These are phyloP conservation scores for Phymanthus crucifer DNA, from an alignment of 92 coral and sea anemone genomes.

Conservation along the genomic window DNA sequence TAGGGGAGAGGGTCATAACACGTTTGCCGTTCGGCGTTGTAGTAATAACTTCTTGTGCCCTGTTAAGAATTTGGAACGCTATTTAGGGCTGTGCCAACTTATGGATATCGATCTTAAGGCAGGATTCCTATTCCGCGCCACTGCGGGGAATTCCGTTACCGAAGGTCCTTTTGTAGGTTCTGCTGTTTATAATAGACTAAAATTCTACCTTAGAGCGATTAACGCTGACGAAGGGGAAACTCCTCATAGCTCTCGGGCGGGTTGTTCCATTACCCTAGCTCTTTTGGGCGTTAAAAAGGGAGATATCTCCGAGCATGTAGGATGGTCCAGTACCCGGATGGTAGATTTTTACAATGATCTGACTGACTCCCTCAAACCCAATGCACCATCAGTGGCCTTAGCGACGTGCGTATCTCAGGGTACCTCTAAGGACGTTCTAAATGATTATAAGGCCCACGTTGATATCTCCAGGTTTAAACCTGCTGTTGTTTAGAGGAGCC, in stretches of 20 bases:
- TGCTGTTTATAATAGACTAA: slow-evolving; percentile 39
- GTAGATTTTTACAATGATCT: slow-evolving; percentile 13
- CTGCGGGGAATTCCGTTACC: slow-evolving; percentile 28
- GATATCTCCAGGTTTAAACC: no score
- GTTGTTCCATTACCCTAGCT: slow-evolving; percentile 47
- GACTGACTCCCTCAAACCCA: slow-evolving; percentile 33
- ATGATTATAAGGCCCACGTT: no score
- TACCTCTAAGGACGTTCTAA: no score
- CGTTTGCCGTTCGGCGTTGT: slow-evolving; percentile 35
- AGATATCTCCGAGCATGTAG: slow-evolving; percentile 27
- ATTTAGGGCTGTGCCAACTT: slow-evolving; percentile 23
- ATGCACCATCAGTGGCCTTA: slow-evolving; percentile 31
- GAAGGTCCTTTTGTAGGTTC: slow-evolving; percentile 39
- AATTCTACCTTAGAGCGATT: slow-evolving; percentile 28
- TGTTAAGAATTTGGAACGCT: slow-evolving; percentile 36
- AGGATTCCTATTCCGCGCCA: slow-evolving; percentile 33
- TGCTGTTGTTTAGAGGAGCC: no score
- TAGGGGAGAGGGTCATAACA: slow-evolving; percentile 29
- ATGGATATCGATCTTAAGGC: slow-evolving; percentile 26
- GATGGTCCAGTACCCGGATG: slow-evolving; percentile 38
- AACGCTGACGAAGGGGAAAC: slow-evolving; percentile 39
- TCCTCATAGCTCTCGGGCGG: slow-evolving; percentile 41
- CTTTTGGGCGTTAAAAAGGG: slow-evolving; percentile 36
- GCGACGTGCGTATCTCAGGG: neutral
- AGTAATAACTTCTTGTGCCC: slow-evolving; percentile 21